A percentile compares a stretch with the other conserved stretches of the same genome.
Evolutionary conservation across 2,113 vertebrate species (phyloP).

Genomic region (Pristiophorus japonicus): DNA sequence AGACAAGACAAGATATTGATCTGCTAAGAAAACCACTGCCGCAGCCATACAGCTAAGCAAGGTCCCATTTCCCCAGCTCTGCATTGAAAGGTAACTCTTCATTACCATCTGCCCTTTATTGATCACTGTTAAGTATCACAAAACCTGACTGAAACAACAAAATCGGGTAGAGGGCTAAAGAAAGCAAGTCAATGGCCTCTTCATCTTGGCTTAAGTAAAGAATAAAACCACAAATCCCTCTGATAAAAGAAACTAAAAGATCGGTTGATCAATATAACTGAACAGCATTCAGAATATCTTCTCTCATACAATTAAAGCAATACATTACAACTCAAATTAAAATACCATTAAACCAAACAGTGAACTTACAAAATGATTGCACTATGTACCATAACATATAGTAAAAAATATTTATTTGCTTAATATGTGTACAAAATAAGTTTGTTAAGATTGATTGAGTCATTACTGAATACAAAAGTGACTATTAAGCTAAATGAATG

Average conservation of each 20-base stretch:
- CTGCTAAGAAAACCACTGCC: constrained; percentile 57
- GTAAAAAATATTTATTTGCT: background rate
- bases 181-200: constrained; percentile 29
- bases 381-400: background rate
- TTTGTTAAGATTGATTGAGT: background rate
- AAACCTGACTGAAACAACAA: constrained; percentile 43
- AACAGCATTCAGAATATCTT: background rate
- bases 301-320: background rate
- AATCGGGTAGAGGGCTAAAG: constrained; percentile 11
- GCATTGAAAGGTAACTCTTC: constrained; percentile 42
- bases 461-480: background rate
- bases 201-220: background rate
- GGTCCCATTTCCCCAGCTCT: constrained; percentile 52
- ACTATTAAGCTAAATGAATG: background rate
- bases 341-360: background rate
- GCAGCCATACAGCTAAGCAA: constrained; percentile 49
- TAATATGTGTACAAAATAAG: background rate
- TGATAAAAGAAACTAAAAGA: constrained; percentile 12
- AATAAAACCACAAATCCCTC: constrained; percentile 9
- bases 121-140: constrained; percentile 52
- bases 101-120: constrained; percentile 54
- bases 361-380: background rate
- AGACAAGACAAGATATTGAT: constrained; percentile 72
- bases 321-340: background rate
- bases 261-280: background rate